phyloP scores from a whole-genome alignment of 2,888 invertebrate genomes.

The Crepidodera aurea region DNA sequence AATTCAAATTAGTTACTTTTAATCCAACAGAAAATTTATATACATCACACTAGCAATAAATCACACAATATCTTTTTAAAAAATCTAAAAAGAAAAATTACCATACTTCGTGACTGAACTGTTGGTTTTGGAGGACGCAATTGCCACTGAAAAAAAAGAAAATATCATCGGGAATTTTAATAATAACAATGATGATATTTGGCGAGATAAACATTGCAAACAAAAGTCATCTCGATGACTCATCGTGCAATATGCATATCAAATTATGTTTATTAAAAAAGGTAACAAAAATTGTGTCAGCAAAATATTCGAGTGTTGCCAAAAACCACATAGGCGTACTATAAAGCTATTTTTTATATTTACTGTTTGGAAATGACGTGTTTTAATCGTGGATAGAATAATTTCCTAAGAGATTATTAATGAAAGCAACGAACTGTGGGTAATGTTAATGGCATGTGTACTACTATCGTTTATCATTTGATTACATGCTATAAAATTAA shows the following conservation, averaged over 20 bases:
- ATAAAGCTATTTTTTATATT: too few relatives aligned
- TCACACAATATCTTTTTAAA: neutral
- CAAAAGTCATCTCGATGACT: neutral
- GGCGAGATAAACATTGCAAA: neutral
- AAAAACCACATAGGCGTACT: neutral
- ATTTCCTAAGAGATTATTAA: too few relatives aligned
- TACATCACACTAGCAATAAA: neutral
- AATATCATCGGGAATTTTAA: neutral
- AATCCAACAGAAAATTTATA: neutral
- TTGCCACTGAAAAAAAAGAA: neutral
- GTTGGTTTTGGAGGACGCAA: neutral
- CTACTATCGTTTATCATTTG: too few relatives aligned
- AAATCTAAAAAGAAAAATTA: constrained; percentile 5
- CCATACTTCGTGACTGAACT: neutral
- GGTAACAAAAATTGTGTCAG: neutral
- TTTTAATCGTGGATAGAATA: too few relatives aligned
- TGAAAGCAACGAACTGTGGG: too few relatives aligned
- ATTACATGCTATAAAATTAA: too few relatives aligned
- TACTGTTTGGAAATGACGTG: too few relatives aligned
- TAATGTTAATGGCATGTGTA: too few relatives aligned
- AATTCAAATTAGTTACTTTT: neutral
- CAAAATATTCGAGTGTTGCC: neutral
- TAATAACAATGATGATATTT: neutral
- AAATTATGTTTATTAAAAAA: neutral
- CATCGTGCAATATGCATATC: neutral